Base-by-base conservation (phyloP, 2,888 invertebrate genomes). In the Heliconius erato region DNA sequence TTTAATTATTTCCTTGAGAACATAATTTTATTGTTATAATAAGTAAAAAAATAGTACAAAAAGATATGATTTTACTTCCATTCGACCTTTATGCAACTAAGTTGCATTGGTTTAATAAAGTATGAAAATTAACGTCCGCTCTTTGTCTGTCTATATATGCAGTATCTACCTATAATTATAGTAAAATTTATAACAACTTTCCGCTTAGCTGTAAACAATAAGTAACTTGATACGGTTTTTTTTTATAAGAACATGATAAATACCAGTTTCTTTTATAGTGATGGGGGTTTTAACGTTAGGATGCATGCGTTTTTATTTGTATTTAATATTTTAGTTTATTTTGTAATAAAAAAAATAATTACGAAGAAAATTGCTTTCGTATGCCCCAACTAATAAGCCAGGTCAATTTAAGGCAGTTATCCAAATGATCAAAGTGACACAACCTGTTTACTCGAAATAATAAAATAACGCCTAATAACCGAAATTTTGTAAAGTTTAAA, bases 51-150 rank as follows among this genome's bases (percentile, higher is more conserved):
- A 35, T 63, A 28, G 11, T 32, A 79, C 35, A 14, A 67, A 77
- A 40, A 5, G 6, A 28, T 40, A 59, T 28, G 23, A 49, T 77
- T 72, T 65, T 77, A 74, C 26, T 69, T n/a, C 26, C n/a, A 65
- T 76, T 49, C 44, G 28, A 65, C 78, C 78, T 78, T 78, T 49
- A 28, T 68, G 65, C 82, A 80, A 82, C 82, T 32, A 54, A 67
- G 82, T 82, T 82, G 86, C 85, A 81, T 12, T 78, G n/a, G 74
- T 35, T 79, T 78, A 83, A 83, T 81, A 83, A 80, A 81, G 65
- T 80, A 80, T 71, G 40, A 4, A 80, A 80, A 82, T 83, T 82
- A 74, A 69, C 65, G 76, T 49, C n/a, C 16, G 72, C 35, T 67
- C 59, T 72, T 82, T 85, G 81, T 79, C 80, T 83, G n/a, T 63